Percentiles rank a stretch among this genome's conserved stretches.
These are phyloP conservation scores for Euschistus heros DNA, from an alignment of 1,140 invertebrate genomes.

Conservation along the genomic window DNA sequence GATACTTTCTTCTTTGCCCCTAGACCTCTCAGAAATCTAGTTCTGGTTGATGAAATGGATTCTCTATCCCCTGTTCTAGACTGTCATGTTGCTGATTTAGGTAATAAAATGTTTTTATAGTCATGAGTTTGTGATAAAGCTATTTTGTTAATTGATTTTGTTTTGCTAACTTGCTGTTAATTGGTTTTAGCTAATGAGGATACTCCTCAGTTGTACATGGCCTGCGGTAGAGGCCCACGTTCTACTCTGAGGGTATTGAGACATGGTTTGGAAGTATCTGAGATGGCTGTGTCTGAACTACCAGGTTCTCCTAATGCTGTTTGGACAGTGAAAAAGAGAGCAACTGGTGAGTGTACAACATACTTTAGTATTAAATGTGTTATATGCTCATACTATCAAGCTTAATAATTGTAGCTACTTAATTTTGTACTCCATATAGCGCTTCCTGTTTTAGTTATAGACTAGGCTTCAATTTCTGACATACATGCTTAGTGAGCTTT, in stretches of 20 bases:
- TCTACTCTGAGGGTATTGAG: constrained; percentile 86
- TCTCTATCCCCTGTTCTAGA: constrained; percentile 89
- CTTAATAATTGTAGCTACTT: no score
- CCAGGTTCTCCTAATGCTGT: constrained; percentile 99
- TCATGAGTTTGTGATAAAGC: background rate
- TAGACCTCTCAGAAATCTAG: constrained; percentile 84
- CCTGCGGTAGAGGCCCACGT: constrained; percentile 88
- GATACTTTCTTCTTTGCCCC: constrained; percentile 99
- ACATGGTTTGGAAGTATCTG: constrained; percentile 95
- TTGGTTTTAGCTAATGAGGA: constrained; percentile 79
- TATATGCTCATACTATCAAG: no score
- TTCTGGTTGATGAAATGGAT: constrained; percentile 96
- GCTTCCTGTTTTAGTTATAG: no score
- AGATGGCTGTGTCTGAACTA: constrained; percentile 98
- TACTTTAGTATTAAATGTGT: no score
- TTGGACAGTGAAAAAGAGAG: constrained; percentile 94
- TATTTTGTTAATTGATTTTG: background rate
- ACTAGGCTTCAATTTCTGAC: no score
- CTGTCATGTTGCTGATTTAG: constrained; percentile 53
- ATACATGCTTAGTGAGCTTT: no score
- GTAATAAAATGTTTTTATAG: constrained; percentile 23
- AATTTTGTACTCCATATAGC: no score
- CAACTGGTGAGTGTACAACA: constrained; percentile 66
- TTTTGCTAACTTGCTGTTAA: background rate
- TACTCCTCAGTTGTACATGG: constrained; percentile 93